Base-by-base conservation (phyloP, 2,797 vertebrate genomes). In the Sylvia borin region DNA sequence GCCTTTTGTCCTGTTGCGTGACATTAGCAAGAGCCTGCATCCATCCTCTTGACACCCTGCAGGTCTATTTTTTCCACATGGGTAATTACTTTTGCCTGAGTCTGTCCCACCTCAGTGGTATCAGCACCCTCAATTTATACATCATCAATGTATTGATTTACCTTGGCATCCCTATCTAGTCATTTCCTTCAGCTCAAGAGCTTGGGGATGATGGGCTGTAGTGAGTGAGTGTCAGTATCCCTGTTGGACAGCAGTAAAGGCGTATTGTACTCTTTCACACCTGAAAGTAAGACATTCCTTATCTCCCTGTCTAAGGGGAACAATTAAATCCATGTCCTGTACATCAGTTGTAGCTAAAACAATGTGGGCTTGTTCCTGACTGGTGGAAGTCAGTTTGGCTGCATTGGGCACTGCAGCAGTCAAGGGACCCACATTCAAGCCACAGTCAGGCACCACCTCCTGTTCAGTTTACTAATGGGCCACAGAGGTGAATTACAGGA, bases 381-480 rank as follows among this genome's bases (percentile, higher is more conserved):
- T 11, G 16, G 4, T 45, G n/a, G 29, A 38, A 53, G 16, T n/a
- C 13, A 38, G 5, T n/a, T 60, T 29, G n/a, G 10, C 47, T 53
- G 10, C 13, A 7, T 29, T 38, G 11, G 8, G 8, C 38, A 16
- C 19, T 0, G 0, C n/a, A 38, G 47, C 10, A 68, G 24, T 6
- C 13, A 38, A 38, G 13, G 22, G 27, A 45, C 17, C 11, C 5
- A 0, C 27, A 16, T 34, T 50, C 26, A 25, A 42, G 26, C 2
- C 32, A 11, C 24, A 36, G 32, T 22, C 9, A 43, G 36, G 11
- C 32, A 36, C 14, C 43, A 16, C 5, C 16, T 45, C 27, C 38
- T 1, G 0, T n/a, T 53, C 19, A 34, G 27, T 27, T 38, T n/a
- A n/a, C 38, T 43, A 13, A n/a, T 0, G 0, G 15, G 13, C 10